Base-by-base conservation (phyloP, 1,140 invertebrate genomes). In the Rhopalosiphum maidis region DNA sequence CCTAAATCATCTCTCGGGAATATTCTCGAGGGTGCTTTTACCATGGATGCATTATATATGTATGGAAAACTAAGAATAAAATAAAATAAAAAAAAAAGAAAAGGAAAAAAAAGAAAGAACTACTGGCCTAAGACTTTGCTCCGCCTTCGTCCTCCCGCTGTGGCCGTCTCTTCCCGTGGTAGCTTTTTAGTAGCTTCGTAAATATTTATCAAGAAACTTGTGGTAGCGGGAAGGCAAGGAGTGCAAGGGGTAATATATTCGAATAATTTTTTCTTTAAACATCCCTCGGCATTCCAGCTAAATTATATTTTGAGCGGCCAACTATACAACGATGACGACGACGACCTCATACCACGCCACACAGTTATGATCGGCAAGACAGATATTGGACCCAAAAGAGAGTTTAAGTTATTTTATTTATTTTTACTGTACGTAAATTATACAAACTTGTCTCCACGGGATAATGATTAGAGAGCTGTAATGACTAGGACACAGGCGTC, bases 1-100 rank as follows among this genome's bases (percentile, higher is more conserved):
- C 91, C 48, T 86, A 41, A 93, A 93, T 86, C 91, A 86, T 93
- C 51, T 55, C 82, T 11, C 91, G 91, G 91, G 91, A 85, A 93
- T 86, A 86, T 93, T 85, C 46, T 93, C 48, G 46, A 93, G 91
- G 48, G 91, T 86, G 82, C 77, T 93, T 93, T 93, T 86, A 85
- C 68, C 48, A 35, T 37, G 55, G 54, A 93, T 54, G 48, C 77
- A 92, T 83, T 92, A 92, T 51, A 85, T 11, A 54, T 60, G 46
- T 92, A 92, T 51, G 86, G 46, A 85, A 54, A 54, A 85, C 46
- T 37, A 41, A 51, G 82, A 48, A 30, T 35, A 91, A 91, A 77
- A 90, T 48, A 54, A 90, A 37, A 90, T 22, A 54, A 89, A 54
- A 41, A 54, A 55, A 54, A 55, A 54, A 55, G 2, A n/a, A 60